A percentile compares a stretch with the other conserved stretches of the same genome.
Conservation (phyloP, 2,888 invertebrate genomes). For the Escarpia spicata region DNA sequence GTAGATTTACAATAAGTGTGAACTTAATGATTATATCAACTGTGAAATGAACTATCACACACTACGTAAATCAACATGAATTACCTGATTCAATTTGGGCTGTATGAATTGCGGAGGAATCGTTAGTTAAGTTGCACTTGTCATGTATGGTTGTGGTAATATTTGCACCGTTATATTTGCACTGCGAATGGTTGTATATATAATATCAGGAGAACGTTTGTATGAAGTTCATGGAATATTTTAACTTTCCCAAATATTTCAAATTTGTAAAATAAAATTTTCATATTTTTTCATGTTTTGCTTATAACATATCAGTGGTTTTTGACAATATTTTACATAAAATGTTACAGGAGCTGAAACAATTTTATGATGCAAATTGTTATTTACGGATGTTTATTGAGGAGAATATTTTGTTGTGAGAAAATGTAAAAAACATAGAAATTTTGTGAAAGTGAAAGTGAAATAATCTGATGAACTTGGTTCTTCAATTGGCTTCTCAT, state of each 20-base stretch:
- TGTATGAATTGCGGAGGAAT: not conserved
- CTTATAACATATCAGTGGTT: not conserved
- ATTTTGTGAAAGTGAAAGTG: not conserved
- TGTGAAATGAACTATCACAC: not conserved
- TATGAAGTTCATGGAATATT: conserved; percentile 14
- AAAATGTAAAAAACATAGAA: not conserved
- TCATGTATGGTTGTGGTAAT: not conserved
- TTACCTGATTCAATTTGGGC: not conserved
- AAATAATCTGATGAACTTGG: not conserved
- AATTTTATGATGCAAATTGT: not conserved
- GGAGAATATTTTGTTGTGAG: not conserved
- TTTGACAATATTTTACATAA: not conserved
- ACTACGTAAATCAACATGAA: not conserved
- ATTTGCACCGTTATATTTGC: not conserved
- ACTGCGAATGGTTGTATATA: not conserved
- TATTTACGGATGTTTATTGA: not conserved
- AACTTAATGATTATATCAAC: not conserved
- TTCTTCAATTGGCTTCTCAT: not conserved
- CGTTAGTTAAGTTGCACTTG: not conserved
- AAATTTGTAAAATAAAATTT: not conserved
- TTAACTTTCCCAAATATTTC: not conserved
- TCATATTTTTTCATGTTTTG: not conserved
- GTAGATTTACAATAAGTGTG: not conserved
- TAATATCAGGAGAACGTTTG: not conserved
- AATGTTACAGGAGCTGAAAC: not conserved